Evolutionary conservation across 1,140 invertebrate genomes (phyloP), one percentile per base, ranked within the genome.

Genomic region (Plectrocnemia conspersa): DNA sequence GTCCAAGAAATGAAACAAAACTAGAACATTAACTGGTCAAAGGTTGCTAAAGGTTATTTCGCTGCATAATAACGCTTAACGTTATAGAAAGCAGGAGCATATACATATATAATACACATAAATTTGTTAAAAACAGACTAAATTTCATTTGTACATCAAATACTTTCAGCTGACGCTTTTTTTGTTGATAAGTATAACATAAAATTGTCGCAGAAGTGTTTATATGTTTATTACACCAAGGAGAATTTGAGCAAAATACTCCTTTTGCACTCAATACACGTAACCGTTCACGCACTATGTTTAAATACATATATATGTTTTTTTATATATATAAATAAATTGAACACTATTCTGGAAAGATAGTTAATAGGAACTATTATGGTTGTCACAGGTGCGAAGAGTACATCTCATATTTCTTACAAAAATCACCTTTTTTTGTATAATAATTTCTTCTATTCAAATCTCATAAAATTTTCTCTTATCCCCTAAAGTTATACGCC

Each of bases 361-460:
- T 61, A 57, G 55, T 41, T 57, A 45, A 61, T 61, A 61, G 59
- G 59, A 61, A 61, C 59, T 61, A 61, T 61, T 49, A 44, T 57
- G 54, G 54, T 57, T 61, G 58, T 60, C 58, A 60, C 54, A 56
- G 54, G 58, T 60, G 58, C 54, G 42, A 56, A 52, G 53, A 45
- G 41, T 58, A 47, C 49, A 40, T 54, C 27, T 54, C 32, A 36
- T 36, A 54, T 54, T 24, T 48, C 36, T 60, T 57, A 54, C 54
- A 61, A 61, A 61, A 54, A 45, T 53, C 47, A 25, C 46, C 52
- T 52, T 52, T 42, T 36, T 54, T 54, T 56, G 40, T 52, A 56
- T 60, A 56, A 55, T 60, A 60, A 48, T 57, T 61, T 56, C 48
- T 44, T 49, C 42, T 59, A 56, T 58, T 61, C 54, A 42, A 52